phyloP scores from a whole-genome alignment of 2,113 vertebrate species.

The Phrynocephalus versicolor region DNA sequence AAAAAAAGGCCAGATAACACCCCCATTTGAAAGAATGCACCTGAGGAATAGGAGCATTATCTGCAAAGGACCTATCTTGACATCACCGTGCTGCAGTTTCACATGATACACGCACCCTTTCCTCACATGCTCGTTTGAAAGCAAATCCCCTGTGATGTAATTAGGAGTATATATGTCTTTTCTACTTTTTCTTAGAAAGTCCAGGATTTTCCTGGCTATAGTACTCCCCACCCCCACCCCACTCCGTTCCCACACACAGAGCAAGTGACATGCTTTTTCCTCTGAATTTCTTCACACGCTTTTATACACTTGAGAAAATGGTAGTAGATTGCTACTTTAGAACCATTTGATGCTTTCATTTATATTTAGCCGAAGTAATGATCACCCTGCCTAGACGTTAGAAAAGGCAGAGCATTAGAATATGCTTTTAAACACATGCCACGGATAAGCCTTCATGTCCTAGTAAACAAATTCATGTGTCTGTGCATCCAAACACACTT shows the following conservation, averaged over 20 bases:
- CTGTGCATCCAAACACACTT: slow-evolving; percentile 25
- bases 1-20: slow-evolving; percentile 25
- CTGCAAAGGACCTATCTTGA: neutral
- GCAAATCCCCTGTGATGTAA: neutral
- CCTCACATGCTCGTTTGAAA: neutral
- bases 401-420: slow-evolving; percentile 27
- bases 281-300: slow-evolving; percentile 43
- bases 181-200: neutral
- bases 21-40: neutral
- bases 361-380: slow-evolving; percentile 60
- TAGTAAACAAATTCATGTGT: neutral
- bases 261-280: slow-evolving; percentile 31
- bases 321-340: slow-evolving; percentile 53
- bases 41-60: neutral
- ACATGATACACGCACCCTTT: neutral
- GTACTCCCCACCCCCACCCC: neutral
- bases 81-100: neutral
- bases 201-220: neutral
- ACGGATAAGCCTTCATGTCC: neutral
- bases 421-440: slow-evolving; percentile 39
- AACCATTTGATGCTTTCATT: slow-evolving; percentile 50
- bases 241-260: neutral
- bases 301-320: slow-evolving; percentile 48
- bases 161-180: neutral
- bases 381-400: slow-evolving; percentile 47